Percentiles rank a stretch among this genome's conserved stretches.
Evolutionary conservation across 2,888 invertebrate genomes (phyloP).

Genomic region (Nephrotoma flavescens): DNA sequence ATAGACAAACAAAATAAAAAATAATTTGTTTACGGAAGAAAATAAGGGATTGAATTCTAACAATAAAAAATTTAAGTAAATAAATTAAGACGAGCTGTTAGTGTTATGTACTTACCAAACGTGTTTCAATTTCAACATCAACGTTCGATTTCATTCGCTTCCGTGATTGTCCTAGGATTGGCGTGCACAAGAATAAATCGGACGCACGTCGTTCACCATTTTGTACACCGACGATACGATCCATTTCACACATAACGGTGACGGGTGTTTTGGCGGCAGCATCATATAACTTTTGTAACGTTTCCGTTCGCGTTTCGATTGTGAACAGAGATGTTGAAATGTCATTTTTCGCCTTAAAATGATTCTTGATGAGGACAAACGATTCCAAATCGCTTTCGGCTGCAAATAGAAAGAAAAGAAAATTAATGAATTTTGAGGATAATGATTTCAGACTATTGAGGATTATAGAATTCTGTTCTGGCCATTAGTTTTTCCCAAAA

Average conservation of each 20-base stretch:
- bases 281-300: constrained; percentile 63
- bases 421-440: background rate
- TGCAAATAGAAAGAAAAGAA: constrained; percentile 38
- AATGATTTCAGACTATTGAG: background rate
- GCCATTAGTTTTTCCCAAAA: background rate
- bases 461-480: background rate
- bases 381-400: constrained; percentile 85
- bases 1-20: background rate
- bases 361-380: constrained; percentile 64
- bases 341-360: constrained; percentile 56
- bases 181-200: constrained; percentile 65
- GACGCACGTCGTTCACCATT: constrained; percentile 42
- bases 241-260: constrained; percentile 49
- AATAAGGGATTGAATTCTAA: background rate
- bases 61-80: background rate
- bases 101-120: constrained; percentile 51
- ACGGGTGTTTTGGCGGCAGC: constrained; percentile 53
- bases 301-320: constrained; percentile 54
- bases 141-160: constrained; percentile 51
- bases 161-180: constrained; percentile 58
- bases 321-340: constrained; percentile 62
- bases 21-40: background rate
- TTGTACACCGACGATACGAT: constrained; percentile 32
- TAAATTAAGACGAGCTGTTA: background rate
- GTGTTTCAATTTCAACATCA: constrained; percentile 75